Base-by-base conservation (phyloP, 2,888 invertebrate species). In the Portevinia maculata region DNA sequence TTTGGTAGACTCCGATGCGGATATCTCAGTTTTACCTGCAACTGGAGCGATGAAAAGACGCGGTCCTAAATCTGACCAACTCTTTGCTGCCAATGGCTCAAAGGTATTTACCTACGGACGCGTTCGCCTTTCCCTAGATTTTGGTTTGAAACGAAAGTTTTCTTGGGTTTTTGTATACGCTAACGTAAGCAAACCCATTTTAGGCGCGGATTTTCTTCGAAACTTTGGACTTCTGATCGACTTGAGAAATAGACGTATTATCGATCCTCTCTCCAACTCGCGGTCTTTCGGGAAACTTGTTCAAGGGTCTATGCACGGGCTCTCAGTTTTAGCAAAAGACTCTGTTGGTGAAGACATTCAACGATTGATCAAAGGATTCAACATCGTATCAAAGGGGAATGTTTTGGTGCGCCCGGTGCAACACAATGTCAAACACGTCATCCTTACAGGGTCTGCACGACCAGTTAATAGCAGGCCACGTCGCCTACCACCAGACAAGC, bases 401-500 rank as follows among this genome's bases (percentile, higher is more conserved):
- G 6, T 15, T 15, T 41, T 15, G 4, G 41, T 41, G 1, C 41
- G 39, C 6, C 39, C 41, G 1, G 8, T 41, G 5, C 41, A 41
- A 8, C 41, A 41, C 9, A 8, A 15, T 13, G 15, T 41, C 6
- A 41, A 5, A 41, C 15, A 41, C 7, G 15, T 13, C 3, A 41
- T 41, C 3, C 2, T 15, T 6, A 41, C 41, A 7, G 41, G 41
- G 13, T 7, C 6, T 46, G 1, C 46, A 21, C 21, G 46, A 21
- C 46, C 46, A 11, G 5, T 21, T 3, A 9, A 19, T 0, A 46
- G n/a, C 21, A 46, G 1, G 34, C 41, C 41, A 15, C 39, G 57
- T 15, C 24, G 39, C 3, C 55, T 55, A n/a, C 37, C 55, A 5
- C 55, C 21, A 1, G 59, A 59, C 6, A 44, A 44, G 17, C 30